Evolutionary conservation across 2,888 invertebrate species (phyloP).

Genomic region (Cephus spinipes): DNA sequence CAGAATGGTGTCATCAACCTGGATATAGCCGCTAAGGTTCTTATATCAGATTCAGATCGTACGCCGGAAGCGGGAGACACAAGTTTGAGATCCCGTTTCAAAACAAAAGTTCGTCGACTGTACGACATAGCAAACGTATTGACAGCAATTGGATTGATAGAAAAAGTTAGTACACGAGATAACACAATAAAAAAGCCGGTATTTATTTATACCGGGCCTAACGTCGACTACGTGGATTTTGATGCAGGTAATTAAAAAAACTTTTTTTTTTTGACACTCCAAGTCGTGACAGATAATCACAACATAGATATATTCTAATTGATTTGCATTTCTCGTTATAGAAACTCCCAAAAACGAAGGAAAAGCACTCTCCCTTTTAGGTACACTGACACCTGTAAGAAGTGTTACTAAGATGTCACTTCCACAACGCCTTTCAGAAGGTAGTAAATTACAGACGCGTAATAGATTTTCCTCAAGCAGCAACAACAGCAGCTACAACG

Average conservation of each 20-base stretch:
- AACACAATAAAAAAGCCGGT: conserved; percentile 75
- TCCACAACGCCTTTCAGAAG: conserved; percentile 7
- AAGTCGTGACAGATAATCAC: neutral
- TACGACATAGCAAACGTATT: conserved; percentile 85
- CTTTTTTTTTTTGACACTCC: neutral
- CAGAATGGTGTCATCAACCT: conserved; percentile 76
- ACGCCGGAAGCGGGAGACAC: conserved; percentile 63
- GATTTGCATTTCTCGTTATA: conserved; percentile 25
- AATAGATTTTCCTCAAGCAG: conserved; percentile 9
- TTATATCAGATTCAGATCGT: conserved; percentile 71
- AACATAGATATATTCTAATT: neutral
- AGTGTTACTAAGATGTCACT: conserved; percentile 10
- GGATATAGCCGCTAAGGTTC: conserved; percentile 76
- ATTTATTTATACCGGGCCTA: conserved; percentile 74
- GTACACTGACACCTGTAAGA: conserved; percentile 47
- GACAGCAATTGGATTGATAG: conserved; percentile 78
- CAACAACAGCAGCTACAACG: neutral
- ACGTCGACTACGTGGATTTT: conserved; percentile 41
- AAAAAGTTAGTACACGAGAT: conserved; percentile 74
- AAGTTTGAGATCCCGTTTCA: conserved; percentile 67
- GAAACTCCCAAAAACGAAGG: conserved; percentile 37
- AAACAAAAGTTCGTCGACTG: conserved; percentile 78
- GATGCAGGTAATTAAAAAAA: conserved; percentile 34
- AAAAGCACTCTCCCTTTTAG: conserved; percentile 32
- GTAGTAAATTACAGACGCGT: neutral